Evolutionary conservation across 1,140 invertebrate genomes (phyloP).

Genomic region (Bombus breviceps): DNA sequence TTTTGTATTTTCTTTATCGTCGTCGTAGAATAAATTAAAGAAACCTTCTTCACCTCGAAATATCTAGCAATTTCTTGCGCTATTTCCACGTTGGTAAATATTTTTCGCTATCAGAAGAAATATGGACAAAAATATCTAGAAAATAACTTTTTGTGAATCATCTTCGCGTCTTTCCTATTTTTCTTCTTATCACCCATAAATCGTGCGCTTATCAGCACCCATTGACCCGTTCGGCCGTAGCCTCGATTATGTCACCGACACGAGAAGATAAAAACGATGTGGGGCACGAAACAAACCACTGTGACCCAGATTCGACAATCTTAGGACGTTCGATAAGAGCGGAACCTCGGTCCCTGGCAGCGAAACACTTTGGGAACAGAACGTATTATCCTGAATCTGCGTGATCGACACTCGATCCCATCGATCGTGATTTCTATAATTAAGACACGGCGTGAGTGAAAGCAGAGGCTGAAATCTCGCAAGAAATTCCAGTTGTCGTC

Average conservation of each 20-base stretch:
- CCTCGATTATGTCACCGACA: slow-evolving; percentile 30
- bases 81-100: background rate
- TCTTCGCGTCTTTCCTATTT: background rate
- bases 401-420: background rate
- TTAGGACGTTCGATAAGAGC: slow-evolving; percentile 46
- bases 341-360: background rate
- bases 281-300: slow-evolving; percentile 52
- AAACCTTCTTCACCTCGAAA: no score
- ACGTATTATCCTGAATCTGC: no score
- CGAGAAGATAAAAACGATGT: slow-evolving; percentile 55
- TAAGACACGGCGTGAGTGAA: slow-evolving; percentile 56
- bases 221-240: slow-evolving; percentile 39
- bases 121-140: background rate
- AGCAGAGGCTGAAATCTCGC: slow-evolving; percentile 31
- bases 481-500: slow-evolving; percentile 44
- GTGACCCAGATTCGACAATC: slow-evolving; percentile 60
- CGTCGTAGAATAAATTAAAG: no score
- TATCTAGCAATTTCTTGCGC: no score
- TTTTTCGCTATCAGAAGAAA: background rate
- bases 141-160: background rate
- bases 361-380: background rate
- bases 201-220: background rate
- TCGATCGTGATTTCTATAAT: background rate
- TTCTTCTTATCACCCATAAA: background rate
- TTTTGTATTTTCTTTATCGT: no score